Evolutionary conservation across 2,113 vertebrate genomes (phyloP), one percentile per base, ranked within the genome.

Genomic region (Onychorhynchus coronatus): DNA sequence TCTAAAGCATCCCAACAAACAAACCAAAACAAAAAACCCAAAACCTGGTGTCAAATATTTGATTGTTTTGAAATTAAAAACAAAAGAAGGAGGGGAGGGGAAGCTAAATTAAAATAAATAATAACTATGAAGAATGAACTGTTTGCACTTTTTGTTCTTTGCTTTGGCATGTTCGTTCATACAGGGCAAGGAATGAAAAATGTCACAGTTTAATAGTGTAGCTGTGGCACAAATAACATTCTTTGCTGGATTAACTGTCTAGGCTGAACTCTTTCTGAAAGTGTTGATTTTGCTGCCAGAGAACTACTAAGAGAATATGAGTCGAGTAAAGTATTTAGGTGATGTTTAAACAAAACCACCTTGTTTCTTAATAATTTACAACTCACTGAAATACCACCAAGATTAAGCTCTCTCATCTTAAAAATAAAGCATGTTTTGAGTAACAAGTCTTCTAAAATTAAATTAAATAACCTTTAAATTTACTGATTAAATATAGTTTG

Each of bases 361-460:
- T 42, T 72, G 17, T 88, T 88, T 46, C 55, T 58, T 93, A 33
- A 13, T 66, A 19, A 68, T 49, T 62, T 90, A 21, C 16, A 58
- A 42, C 2, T 71, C 70, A 8, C 19, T 81, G 80, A 55, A 75
- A 93, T 91, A 33, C 46, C 12, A 63, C 59, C 39, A 81, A 71
- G 39, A 81, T 87, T 73, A 74, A 92, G 21, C 7, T 33, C 21
- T 79, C n/a, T 52, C 4, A n/a, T 91, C 58, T 83, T 88, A 53
- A 91, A 89, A 85, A 65, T 74, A 52, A 90, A 67, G 11, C n/a
- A 12, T 85, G 12, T 85, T 89, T 90, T 85, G 39, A 67, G 9
- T 63, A 61, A 30, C 12, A 62, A 11, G 17, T 78, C 27, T 59
- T 85, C 35, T 81, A 46, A 71, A 85, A 61, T 80, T 18, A 83